phyloP scores from a whole-genome alignment of 2,888 invertebrate species.

The Nomada flava region DNA sequence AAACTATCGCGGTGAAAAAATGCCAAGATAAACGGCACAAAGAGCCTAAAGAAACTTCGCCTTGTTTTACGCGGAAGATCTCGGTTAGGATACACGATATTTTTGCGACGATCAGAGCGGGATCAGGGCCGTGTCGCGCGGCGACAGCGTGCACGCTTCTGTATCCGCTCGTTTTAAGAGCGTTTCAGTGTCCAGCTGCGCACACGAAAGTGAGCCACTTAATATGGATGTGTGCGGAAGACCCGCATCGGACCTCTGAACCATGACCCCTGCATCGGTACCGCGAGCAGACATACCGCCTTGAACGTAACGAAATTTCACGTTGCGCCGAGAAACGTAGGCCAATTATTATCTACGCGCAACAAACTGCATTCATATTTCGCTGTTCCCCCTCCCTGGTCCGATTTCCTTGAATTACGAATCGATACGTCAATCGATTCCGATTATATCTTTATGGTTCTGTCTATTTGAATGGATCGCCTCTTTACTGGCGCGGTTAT shows the following conservation, averaged over 20 bases:
- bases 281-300: slow-evolving; percentile 68
- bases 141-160: slow-evolving; percentile 27
- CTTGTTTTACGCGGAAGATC: neutral
- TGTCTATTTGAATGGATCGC: too few relatives aligned
- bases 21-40: neutral
- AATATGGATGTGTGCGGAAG: slow-evolving; percentile 77
- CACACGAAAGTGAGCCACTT: slow-evolving; percentile 77
- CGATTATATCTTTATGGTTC: neutral
- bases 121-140: slow-evolving; percentile 67
- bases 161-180: slow-evolving; percentile 58
- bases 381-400: neutral
- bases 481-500: too few relatives aligned
- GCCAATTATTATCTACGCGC: slow-evolving; percentile 61
- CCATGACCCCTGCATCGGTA: slow-evolving; percentile 76
- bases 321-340: slow-evolving; percentile 58
- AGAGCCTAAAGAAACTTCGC: neutral
- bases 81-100: slow-evolving; percentile 43
- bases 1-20: neutral
- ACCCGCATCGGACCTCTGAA: slow-evolving; percentile 78
- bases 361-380: neutral
- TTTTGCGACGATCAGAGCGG: slow-evolving; percentile 58
- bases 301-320: slow-evolving; percentile 68
- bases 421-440: slow-evolving; percentile 20
- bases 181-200: slow-evolving; percentile 65
- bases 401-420: neutral